phyloP scores from a whole-genome alignment of 1,140 invertebrate genomes.

The Cherax destructor region DNA sequence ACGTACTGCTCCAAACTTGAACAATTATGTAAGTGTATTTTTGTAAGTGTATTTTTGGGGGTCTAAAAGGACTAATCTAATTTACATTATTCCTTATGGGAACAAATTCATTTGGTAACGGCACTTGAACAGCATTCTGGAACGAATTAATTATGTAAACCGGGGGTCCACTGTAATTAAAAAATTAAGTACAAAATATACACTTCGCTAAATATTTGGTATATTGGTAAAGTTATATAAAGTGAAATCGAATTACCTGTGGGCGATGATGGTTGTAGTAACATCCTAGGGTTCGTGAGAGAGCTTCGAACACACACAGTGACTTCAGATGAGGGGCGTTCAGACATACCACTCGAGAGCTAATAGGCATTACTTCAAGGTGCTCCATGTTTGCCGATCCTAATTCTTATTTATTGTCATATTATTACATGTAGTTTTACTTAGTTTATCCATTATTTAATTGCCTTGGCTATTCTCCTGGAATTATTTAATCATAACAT shows the following conservation, averaged over 20 bases:
- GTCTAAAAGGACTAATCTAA: too few species aligned
- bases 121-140: too few species aligned
- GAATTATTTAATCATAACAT: too few species aligned
- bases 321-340: constrained; percentile 58
- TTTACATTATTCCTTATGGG: too few species aligned
- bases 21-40: too few species aligned
- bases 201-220: too few species aligned
- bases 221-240: neutral
- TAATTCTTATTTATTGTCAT: neutral
- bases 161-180: too few species aligned
- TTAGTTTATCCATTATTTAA: neutral
- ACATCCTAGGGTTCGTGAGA: constrained; percentile 48
- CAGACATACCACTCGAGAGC: constrained; percentile 45
- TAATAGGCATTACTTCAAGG: constrained; percentile 53
- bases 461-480: neutral
- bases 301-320: constrained; percentile 55
- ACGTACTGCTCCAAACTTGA: too few species aligned
- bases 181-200: too few species aligned
- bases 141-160: too few species aligned
- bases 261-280: constrained; percentile 58
- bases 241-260: constrained; percentile 24
- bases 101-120: too few species aligned
- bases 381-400: constrained; percentile 22
- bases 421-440: neutral
- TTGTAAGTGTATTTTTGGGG: too few species aligned